These are phyloP conservation scores for Lagopus leucura DNA, from an alignment of 2,113 vertebrate genomes.

Conservation along the genomic window DNA sequence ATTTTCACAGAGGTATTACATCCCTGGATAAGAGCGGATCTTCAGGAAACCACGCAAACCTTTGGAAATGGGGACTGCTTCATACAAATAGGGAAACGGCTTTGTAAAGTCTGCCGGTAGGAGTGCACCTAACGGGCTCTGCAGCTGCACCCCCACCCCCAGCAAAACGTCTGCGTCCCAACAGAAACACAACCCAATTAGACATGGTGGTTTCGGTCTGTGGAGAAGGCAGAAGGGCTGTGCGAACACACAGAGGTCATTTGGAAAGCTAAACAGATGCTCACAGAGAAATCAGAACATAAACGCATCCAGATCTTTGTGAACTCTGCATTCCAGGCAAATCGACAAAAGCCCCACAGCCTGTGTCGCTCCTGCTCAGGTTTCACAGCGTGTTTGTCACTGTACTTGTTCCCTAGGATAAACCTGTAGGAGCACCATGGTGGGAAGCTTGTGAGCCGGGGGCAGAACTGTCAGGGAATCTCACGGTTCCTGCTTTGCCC, in stretches of 20 bases:
- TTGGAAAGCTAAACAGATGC: not conserved
- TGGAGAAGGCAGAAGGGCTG: not conserved
- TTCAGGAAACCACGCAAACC: slow-evolving; percentile 8
- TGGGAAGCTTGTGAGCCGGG: not conserved
- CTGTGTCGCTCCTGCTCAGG: not conserved
- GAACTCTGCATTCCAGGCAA: not conserved
- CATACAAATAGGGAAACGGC: not conserved
- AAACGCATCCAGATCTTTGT: not conserved
- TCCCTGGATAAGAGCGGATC: not conserved
- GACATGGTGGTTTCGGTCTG: not conserved
- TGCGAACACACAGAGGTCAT: not conserved
- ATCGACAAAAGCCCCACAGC: not conserved
- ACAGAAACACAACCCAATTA: not conserved
- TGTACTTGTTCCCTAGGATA: not conserved
- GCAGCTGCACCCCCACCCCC: not conserved
- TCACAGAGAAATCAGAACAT: not conserved
- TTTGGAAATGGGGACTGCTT: not conserved
- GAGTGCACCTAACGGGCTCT: not conserved
- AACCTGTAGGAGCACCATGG: not conserved
- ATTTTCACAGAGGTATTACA: not conserved
- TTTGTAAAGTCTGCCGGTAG: not conserved
- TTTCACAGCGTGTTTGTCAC: not conserved
- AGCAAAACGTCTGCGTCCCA: not conserved
- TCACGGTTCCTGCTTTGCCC: not conserved
- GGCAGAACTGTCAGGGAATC: not conserved